phyloP scores from a whole-genome alignment of 2,113 vertebrate species.

The Nothobranchius kuhntae region DNA sequence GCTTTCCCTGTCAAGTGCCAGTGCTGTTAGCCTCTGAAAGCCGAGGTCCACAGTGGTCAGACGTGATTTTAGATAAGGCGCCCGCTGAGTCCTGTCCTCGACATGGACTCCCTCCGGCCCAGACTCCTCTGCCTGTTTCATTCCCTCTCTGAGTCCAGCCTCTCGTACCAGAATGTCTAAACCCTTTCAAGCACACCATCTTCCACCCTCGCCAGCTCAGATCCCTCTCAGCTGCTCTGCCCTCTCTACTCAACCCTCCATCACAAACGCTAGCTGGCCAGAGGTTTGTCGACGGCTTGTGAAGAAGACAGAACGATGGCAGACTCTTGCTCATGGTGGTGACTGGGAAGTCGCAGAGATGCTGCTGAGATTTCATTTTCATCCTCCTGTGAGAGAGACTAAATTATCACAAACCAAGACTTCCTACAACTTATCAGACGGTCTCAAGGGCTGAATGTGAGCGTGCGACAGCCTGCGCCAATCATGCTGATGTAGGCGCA shows the following conservation, averaged over 20 bases:
- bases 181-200: constrained; percentile 55
- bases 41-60: constrained; percentile 48
- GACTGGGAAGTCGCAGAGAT: constrained; percentile 19
- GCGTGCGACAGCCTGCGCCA: constrained; percentile 38
- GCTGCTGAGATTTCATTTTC: constrained; percentile 32
- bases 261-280: constrained; percentile 43
- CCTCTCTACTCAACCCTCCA: constrained; percentile 39
- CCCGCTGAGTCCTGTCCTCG: constrained; percentile 65
- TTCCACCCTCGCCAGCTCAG: constrained; percentile 50
- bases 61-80: constrained; percentile 68
- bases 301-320: constrained; percentile 41
- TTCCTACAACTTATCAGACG: constrained; percentile 39
- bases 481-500: constrained; percentile 52
- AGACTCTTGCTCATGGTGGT: constrained; percentile 10
- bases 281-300: constrained; percentile 21
- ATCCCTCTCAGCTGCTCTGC: constrained; percentile 32
- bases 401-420: constrained; percentile 45
- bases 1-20: constrained; percentile 73
- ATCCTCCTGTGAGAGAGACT: constrained; percentile 20
- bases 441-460: constrained; percentile 31
- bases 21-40: constrained; percentile 53
- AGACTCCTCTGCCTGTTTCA: constrained; percentile 57
- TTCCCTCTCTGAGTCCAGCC: constrained; percentile 52
- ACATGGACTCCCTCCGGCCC: constrained; percentile 62
- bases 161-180: constrained; percentile 61